phyloP scores from a whole-genome alignment of 1,140 invertebrate species.

The Caenorhabditis tropicalis region DNA sequence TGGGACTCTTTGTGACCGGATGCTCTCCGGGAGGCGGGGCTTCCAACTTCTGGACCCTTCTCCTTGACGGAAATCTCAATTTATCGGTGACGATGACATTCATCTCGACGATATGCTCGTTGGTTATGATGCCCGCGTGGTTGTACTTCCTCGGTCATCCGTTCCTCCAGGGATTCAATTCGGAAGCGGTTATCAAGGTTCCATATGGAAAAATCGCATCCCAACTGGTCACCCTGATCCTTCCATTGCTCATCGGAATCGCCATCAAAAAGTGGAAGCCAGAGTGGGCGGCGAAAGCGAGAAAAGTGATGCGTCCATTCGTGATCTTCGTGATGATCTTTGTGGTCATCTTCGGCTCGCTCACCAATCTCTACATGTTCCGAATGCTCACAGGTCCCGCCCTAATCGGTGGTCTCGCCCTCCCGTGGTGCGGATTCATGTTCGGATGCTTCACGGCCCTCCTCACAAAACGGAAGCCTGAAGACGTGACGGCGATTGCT shows the following conservation, averaged over 20 bases:
- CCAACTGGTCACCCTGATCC: conserved; percentile 81
- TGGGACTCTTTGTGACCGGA: conserved; percentile 86
- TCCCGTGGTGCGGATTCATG: conserved; percentile 87
- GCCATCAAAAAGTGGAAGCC: conserved; percentile 72
- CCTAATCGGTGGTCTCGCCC: conserved; percentile 78
- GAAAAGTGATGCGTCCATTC: conserved; percentile 83
- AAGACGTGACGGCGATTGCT: conserved; percentile 82
- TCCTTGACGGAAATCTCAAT: conserved; percentile 86
- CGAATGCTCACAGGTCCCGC: conserved; percentile 80
- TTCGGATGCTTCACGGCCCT: conserved; percentile 76
- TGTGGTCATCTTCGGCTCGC: conserved; percentile 87
- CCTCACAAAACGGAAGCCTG: conserved; percentile 63
- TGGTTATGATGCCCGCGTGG: conserved; percentile 93
- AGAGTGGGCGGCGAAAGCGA: conserved; percentile 77
- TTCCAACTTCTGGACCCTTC: conserved; percentile 92
- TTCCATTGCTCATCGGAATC: conserved; percentile 84
- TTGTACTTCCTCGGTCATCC: conserved; percentile 85
- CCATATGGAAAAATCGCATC: conserved; percentile 83
- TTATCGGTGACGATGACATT: conserved; percentile 91
- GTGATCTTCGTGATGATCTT: conserved; percentile 84
- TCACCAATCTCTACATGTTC: conserved; percentile 90
- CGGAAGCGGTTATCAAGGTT: conserved; percentile 75
- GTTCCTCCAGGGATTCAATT: conserved; percentile 77
- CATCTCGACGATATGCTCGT: conserved; percentile 83
- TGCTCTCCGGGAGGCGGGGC: conserved; percentile 76